Percentiles rank a stretch among this genome's conserved stretches.
These are phyloP conservation scores for Vireo altiloquus DNA, from an alignment of 2,113 vertebrate species.

Conservation along the genomic window DNA sequence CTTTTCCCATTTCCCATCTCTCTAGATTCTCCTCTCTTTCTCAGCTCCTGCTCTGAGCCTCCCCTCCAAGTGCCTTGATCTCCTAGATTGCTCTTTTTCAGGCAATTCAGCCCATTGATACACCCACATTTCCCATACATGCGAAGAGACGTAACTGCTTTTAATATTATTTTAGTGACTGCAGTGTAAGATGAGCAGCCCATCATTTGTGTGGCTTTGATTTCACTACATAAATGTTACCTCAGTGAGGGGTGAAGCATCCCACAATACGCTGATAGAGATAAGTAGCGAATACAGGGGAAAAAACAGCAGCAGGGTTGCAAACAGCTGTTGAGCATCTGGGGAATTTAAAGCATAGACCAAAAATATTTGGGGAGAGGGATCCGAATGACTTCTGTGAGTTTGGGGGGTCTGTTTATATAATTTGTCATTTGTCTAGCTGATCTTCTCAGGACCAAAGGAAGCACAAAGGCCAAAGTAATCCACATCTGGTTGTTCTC, in stretches of 20 bases:
- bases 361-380: not conserved
- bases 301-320: not conserved
- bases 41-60: not conserved
- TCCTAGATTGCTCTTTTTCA: not conserved
- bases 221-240: not conserved
- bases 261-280: not conserved
- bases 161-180: not conserved
- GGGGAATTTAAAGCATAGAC: not conserved
- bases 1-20: not conserved
- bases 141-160: not conserved
- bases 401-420: not conserved
- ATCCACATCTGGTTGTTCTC: not conserved
- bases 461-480: not conserved
- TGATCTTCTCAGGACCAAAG: accelerated
- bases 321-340: not conserved
- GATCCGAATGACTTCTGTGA: not conserved
- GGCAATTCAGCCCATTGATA: not conserved
- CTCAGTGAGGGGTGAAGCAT: not conserved
- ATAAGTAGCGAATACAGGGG: not conserved
- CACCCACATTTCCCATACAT: not conserved
- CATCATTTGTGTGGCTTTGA: not conserved
- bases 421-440: not conserved
- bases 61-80: not conserved
- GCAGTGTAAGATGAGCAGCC: not conserved
- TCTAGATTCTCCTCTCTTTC: not conserved